Evolutionary conservation across 2,888 invertebrate genomes (phyloP), one percentile per base, ranked within the genome.

Genomic region (Congeria kusceri): DNA sequence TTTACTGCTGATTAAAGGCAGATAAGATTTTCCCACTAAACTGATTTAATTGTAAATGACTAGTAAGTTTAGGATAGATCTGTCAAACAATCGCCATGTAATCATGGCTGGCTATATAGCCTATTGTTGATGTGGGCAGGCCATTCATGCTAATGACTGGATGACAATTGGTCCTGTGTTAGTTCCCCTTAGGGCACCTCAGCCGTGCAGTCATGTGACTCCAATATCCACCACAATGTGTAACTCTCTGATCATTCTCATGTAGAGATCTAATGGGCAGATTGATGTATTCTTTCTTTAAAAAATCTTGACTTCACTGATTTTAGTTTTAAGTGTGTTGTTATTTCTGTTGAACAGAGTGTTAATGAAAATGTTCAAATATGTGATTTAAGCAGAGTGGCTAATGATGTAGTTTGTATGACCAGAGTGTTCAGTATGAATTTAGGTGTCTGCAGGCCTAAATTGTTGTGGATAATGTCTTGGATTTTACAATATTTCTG

Each of bases 101-200:
- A 79, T 80, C 49, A 80, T 72, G 62, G 63, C 63, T 15, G 7
- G 18, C 32, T 32, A 32, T 32, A 32, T 70, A 63, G 47, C 62
- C 75, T 56, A 65, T 80, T 76, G 75, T 80, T 39, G 20, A 32
- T 29, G 44, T 49, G 53, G 53, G 58, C 56, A 46, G 29, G 18
- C 46, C 28, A 59, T 58, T 53, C 39, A 63, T 65, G 29, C 61
- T 72, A 67, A 80, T 80, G 53, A 67, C 68, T 47, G 46, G 68
- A 56, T 68, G 56, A 72, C 59, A 74, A 73, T 65, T 69, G 72
- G 67, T 32, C 23, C 44, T 25, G 75, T 76, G 80, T 76, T 67
- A 80, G 65, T 61, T 75, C 80, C 80, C 80, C 80, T 76, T 71
- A 73, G 72, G 80, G 71, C 66, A 49, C 64, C 71, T 67, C 65